Base-by-base conservation (phyloP, 1,140 invertebrate genomes). In the Phenacoccus solenopsis region DNA sequence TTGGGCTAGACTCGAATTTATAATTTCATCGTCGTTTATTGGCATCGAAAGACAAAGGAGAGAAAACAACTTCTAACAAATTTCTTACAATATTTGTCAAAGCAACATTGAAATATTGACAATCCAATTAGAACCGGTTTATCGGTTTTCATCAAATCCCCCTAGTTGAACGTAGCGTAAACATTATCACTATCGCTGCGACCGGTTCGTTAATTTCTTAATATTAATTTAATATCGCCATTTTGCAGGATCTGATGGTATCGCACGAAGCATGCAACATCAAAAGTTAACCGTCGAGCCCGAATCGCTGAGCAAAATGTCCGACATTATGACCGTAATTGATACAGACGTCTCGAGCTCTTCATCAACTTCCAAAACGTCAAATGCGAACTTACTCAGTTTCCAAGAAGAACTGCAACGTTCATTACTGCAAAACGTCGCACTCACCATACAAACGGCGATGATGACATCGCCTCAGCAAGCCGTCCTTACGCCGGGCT, bases 381-480 rank as follows among this genome's bases (percentile, higher is more conserved):
- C 59, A 24, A 64, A 64, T 24, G 22, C 21, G 10, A 24, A 24
- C 59, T 22, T 24, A 64, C 22, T 64, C 10, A 64, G 20, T 2
- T 27, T 64, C 12, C 59, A 64, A 64, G 59, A 64, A 64, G 59
- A 64, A 64, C 21, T 82, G 24, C 81, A 82, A 74, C 77, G 79
- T 13, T 82, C 81, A 1, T 78, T 87, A 21, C n/a, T n/a, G n/a
- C 84, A 87, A 75, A 86, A 83, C 73, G 86, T 89, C 28, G 88
- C 89, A 13, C 80, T 91, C 64, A 88, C 88, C 1, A 78, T 87
- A 24, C 84, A 87, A 75, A 88, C 87, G 74, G 87, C 88, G 1
- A 86, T 90, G 81, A 85, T 90, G 77, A 87, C 83, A 73, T 89
- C 87, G 1, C 77, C 88, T 69, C 88, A 89, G 74, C 87, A 88